Evolutionary conservation across 2,113 vertebrate species (phyloP), one percentile per base, ranked within the genome.

Genomic region (Ailuropoda melanoleuca): DNA sequence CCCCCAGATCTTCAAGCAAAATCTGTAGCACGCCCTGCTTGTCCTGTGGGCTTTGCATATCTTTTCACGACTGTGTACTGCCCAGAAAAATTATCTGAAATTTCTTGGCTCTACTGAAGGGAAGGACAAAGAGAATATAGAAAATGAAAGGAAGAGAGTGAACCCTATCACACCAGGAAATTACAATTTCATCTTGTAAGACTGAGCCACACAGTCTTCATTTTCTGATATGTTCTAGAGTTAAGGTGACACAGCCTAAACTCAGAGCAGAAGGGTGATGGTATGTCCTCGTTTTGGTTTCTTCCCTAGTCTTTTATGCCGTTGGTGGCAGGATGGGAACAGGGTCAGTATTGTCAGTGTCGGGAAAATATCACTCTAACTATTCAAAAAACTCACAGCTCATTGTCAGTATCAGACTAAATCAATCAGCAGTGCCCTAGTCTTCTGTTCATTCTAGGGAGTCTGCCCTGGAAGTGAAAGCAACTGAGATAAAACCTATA

Each of bases 361-460:
- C 48, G 26, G 14, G 29, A 88, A 97, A 92, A 74, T 68, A 24
- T 60, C 46, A 90, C 46, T 74, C 82, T 82, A 84, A 87, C 29
- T 55, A 92, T 87, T 87, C 48, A 93, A 81, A 92, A 86, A 77
- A 48, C 34, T 83, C 72, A 88, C 92, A 85, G 37, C 46, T 88
- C 46, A 8, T 26, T 60, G 8, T 83, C 48, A 53, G 10, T 70
- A 93, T 92, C 86, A 80, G 92, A 31, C 70, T 66, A 93, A 93
- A 74, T 86, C 92, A 84, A 31, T 87, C 37, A 86, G 55, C 3
- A 15, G 53, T 34, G 6, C 18, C 56, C 95, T 55, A 46, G 74
- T 92, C 84, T 88, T 80, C 87, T 86, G 19, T 84, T 92, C 80
- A 84, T 92, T 94, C 34, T 62, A 21, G 37, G 14, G 60, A 92